These are phyloP conservation scores for Aspidoscelis tigris DNA, from an alignment of 2,113 vertebrate species.

Conservation along the genomic window DNA sequence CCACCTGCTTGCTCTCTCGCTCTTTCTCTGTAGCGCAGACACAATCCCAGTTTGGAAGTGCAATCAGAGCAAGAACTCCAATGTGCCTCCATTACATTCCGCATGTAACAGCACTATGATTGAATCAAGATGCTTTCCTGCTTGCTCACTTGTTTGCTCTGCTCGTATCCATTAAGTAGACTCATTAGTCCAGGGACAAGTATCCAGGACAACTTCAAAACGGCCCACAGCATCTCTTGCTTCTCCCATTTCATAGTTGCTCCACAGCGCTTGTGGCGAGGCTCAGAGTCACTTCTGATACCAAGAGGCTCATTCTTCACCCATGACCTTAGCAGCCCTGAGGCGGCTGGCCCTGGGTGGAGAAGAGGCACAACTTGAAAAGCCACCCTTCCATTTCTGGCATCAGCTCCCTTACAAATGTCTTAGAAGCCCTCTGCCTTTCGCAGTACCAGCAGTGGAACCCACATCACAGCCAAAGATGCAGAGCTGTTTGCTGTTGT, in stretches of 20 bases:
- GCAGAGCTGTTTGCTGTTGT: constrained; percentile 29
- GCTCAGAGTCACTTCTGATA: background rate
- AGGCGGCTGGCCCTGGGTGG: background rate
- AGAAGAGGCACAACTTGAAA: constrained; percentile 61
- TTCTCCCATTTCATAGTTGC: background rate
- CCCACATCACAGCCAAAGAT: background rate
- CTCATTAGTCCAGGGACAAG: background rate
- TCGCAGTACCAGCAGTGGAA: constrained; percentile 15
- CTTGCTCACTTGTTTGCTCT: too few species aligned
- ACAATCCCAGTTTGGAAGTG: background rate
- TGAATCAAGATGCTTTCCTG: background rate
- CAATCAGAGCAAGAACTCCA: background rate
- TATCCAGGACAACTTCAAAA: background rate
- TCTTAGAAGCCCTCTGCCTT: constrained; percentile 43
- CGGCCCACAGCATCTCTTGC: background rate
- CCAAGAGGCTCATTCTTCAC: background rate
- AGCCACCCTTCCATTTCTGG: constrained; percentile 34
- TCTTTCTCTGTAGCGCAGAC: background rate
- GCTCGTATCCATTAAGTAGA: background rate
- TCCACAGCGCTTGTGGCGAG: too few species aligned
- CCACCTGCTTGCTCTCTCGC: too few species aligned
- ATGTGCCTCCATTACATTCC: background rate
- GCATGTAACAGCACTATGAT: background rate
- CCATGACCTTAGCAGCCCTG: background rate
- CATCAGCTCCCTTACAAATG: constrained; percentile 41